Base-by-base conservation (phyloP, 2,113 vertebrate species). In the Alosa alosa region DNA sequence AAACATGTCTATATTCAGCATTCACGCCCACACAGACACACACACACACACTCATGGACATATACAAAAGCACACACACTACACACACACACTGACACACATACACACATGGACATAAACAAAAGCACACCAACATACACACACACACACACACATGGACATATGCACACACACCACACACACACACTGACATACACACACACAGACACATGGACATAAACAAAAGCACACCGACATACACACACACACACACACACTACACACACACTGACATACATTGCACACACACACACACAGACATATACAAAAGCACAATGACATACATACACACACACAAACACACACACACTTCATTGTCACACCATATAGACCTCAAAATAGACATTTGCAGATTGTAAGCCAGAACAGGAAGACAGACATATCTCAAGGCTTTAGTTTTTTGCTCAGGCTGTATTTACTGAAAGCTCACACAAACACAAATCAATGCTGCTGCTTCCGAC, bases 21-120 rank as follows among this genome's bases (percentile, higher is more conserved):
- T 52, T 52, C 15, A 52, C 50, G 9, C 11, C 50, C 10, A 52
- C 13, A 52, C 17, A 52, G 90, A 44, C 90, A 91, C 87, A 60
- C 47, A 90, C 86, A 84, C 84, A 87, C 85, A 64, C 89, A 85
- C n/a, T 50, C 83, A 44, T 81, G 11, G 8, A 17, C 13, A 52
- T 52, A 52, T 15, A 52, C 50, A 52, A 52, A 86, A 81, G 87
- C 81, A 41, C 64, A 84, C n/a, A 82, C 47, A 78, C 85, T 87
- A 31, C 60, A n/a, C 22, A 64, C 91, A 92, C 87, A 44, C 47
- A 90, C 85, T 84, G 81, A 87, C 83, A 55, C 88, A 85, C 20
- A 72, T 72, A 44, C 81, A 86, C 84, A 88, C 85, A 86, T 31
- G 31, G 31, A 31, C 31, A 22, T 57, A 57, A 64, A 83, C 84